Evolutionary conservation across 2,113 vertebrate species (phyloP).

Genomic region (Synodontis membranacea): DNA sequence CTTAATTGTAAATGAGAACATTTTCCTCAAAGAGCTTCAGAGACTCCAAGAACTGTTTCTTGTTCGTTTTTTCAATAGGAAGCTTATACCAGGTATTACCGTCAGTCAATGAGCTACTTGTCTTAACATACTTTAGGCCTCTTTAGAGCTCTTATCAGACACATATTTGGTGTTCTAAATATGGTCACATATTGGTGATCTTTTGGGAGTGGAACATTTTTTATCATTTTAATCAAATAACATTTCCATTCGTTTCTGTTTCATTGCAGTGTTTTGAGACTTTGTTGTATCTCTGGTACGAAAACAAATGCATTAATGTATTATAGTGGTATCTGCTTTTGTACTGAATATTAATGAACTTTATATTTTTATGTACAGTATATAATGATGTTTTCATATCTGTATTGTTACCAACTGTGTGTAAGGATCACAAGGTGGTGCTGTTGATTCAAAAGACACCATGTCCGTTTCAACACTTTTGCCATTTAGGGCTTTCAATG

Average conservation of each 20-base stretch:
- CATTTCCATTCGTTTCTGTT: not conserved
- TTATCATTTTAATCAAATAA: not conserved
- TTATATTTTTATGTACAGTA: not conserved
- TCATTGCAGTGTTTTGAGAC: not conserved
- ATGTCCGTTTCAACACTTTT: not conserved
- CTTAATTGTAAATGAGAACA: not conserved
- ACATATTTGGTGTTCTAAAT: not conserved
- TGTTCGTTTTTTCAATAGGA: not conserved
- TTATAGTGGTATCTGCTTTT: not conserved
- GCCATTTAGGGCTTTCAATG: not conserved
- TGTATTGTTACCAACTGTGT: not conserved
- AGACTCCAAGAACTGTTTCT: not conserved
- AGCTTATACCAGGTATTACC: not conserved
- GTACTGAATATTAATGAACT: not conserved
- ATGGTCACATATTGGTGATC: no score
- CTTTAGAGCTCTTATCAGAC: not conserved
- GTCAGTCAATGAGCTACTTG: not conserved
- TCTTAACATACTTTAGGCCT: not conserved
- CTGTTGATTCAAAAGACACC: not conserved
- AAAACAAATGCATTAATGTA: not conserved
- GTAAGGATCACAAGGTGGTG: slow-evolving; percentile 11
- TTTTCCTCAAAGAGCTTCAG: not conserved
- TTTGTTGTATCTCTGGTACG: not conserved
- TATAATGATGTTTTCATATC: not conserved
- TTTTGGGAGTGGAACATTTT: slow-evolving; percentile 8